phyloP scores from a whole-genome alignment of 53 echinoderm and acorn worm species.

The Holothuria scabra region DNA sequence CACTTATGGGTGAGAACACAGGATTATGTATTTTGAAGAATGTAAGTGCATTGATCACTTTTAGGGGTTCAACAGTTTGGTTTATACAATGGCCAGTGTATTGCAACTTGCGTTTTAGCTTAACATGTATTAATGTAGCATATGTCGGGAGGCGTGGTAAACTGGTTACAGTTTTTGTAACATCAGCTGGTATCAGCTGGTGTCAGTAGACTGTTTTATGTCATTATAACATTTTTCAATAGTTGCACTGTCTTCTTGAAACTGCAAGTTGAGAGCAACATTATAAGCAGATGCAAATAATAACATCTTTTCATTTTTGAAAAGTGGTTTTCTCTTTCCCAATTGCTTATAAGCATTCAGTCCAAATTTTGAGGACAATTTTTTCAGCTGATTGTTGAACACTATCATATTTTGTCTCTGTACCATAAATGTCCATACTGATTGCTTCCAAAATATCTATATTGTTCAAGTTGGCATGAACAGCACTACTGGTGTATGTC shows the following conservation, averaged over 20 bases:
- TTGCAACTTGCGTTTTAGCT: conserved; percentile 65
- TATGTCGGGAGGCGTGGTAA: background rate
- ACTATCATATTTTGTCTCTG: too few species aligned
- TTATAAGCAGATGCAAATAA: too few species aligned
- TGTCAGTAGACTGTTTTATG: background rate
- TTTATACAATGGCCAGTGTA: conserved; percentile 64
- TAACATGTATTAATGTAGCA: conserved; percentile 64
- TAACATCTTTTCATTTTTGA: too few species aligned
- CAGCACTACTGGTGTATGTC: too few species aligned
- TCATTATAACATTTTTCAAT: background rate
- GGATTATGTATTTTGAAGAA: conserved; percentile 54
- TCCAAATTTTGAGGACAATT: background rate
- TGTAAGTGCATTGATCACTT: conserved; percentile 47
- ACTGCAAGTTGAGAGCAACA: too few species aligned
- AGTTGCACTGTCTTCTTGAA: too few species aligned
- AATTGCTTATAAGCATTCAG: conserved; percentile 23
- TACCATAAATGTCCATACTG: too few species aligned
- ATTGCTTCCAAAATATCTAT: too few species aligned
- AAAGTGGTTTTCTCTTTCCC: background rate
- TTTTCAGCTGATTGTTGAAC: too few species aligned
- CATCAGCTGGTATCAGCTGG: background rate
- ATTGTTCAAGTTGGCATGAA: background rate
- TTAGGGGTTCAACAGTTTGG: conserved; percentile 58
- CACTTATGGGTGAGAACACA: background rate
- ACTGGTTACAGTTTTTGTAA: background rate